These are phyloP conservation scores for Edolisoma coerulescens DNA, from an alignment of 2,113 vertebrate species.

Conservation along the genomic window DNA sequence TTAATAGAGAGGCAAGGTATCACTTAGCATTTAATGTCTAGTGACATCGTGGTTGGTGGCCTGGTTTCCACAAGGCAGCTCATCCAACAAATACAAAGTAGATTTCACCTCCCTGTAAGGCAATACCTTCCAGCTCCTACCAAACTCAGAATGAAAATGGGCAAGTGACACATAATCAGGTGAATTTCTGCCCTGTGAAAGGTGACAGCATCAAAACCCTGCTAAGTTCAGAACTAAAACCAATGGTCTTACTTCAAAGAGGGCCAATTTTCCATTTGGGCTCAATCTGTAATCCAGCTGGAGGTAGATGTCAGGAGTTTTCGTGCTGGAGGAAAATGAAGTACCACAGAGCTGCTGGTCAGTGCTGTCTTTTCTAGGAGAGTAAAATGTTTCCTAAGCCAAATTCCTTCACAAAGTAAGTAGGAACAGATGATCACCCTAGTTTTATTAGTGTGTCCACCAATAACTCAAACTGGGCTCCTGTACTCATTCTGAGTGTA, in stretches of 20 bases:
- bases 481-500: neutral
- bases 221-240: neutral
- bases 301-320: neutral
- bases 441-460: neutral
- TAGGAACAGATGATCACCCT: neutral
- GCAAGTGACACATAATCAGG: neutral
- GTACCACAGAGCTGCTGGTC: neutral
- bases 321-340: neutral
- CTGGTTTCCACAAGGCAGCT: neutral
- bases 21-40: neutral
- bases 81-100: neutral
- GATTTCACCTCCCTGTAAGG: neutral
- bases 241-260: neutral
- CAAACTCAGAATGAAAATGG: neutral
- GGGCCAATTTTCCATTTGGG: neutral
- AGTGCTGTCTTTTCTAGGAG: neutral
- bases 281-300: neutral
- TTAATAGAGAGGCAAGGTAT: neutral
- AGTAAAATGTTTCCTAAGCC: neutral
- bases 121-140: neutral
- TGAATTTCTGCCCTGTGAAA: neutral
- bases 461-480: neutral
- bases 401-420: neutral
- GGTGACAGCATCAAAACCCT: neutral
- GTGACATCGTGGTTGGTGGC: neutral